Base-by-base conservation (phyloP, 64 coral and sea anemone genomes). In the Anthopleura sola region DNA sequence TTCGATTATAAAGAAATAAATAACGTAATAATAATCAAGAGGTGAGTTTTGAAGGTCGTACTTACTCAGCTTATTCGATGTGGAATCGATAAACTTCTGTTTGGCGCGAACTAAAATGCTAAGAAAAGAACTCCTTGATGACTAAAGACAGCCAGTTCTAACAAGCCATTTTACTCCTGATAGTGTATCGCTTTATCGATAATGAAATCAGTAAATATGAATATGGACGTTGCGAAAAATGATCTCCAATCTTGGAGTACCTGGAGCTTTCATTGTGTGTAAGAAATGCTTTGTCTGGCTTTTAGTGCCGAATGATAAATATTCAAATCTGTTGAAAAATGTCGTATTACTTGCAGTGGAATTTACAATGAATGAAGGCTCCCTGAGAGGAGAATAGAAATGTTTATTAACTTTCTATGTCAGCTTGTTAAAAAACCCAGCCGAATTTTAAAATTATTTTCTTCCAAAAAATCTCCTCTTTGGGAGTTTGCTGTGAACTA, bases 161-260 rank as follows among this genome's bases (percentile, higher is more conserved):
- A 62, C 58, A 53, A 17, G 9, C 31, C 66, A 71, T 71, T 71
- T 32, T 12, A 71, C 15, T 32, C 6, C 29, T 3, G 66, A 71
- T 17, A 71, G 2, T 71, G 66, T 71, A 34, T 71, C 66, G 29
- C 0, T 71, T 71, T 71, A 71, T 71, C 66, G 66, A 71, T 71
- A 71, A 71, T 71, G 66, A 71, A 71, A 71, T 71, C 66, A 71
- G 26, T 34, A 6, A 71, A 71, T 32, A 71, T 71, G 26, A 71
- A 71, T 71, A 71, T 32, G n/a, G 26, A 34, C 11, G 1, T 71
- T 71, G 34, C 28, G 66, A 71, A 36, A 71, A 13, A 8, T 16
- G 66, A 71, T 32, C 31, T 71, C 26, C 31, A 71, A 71, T 71
- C 66, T 71, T 32, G 29, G 10, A n/a, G 24, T 16, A 31, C 8